Percentiles rank a stretch among this genome's conserved stretches.
Conservation (phyloP, 30 jellyfish, hydroid and myxozoan genomes). For the Hydractinia echinata region DNA sequence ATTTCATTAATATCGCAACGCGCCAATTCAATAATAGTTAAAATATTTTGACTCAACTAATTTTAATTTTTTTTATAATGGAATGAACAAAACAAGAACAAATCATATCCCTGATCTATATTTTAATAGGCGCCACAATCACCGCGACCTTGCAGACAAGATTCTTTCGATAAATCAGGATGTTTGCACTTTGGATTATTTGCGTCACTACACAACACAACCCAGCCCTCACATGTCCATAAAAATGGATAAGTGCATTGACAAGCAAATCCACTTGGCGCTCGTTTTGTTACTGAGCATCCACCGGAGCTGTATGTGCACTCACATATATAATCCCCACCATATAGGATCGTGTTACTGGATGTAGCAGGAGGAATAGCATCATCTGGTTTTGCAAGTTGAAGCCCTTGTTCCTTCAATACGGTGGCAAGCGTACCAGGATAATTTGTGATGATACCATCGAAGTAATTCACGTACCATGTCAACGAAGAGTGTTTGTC, state of each 20-base stretch:
- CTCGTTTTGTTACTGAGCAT: conserved; percentile 3
- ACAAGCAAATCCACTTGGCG: conserved; percentile 19
- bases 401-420: not conserved
- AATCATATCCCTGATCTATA: not conserved
- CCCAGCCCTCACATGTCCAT: conserved; percentile 30
- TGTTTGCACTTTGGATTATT: not conserved
- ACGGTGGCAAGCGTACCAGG: conserved; percentile 20
- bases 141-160: conserved; percentile 20
- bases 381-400: not conserved
- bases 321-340: not conserved
- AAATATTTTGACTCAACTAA: too few species aligned
- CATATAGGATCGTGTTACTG: not conserved
- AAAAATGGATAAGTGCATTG: conserved; percentile 20
- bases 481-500: not conserved
- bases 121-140: not conserved
- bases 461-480: conserved; percentile 2
- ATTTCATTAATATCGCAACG: too few species aligned
- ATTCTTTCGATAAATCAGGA: not conserved
- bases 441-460: conserved; percentile 24
- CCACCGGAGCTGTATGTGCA: conserved; percentile 19
- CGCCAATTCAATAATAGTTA: too few species aligned
- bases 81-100: too few species aligned
- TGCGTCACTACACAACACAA: not conserved
- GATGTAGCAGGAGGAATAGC: conserved; percentile 4
- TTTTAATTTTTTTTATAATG: too few species aligned